phyloP scores from a whole-genome alignment of 2,113 vertebrate genomes.

The Triplophysa dalaica region DNA sequence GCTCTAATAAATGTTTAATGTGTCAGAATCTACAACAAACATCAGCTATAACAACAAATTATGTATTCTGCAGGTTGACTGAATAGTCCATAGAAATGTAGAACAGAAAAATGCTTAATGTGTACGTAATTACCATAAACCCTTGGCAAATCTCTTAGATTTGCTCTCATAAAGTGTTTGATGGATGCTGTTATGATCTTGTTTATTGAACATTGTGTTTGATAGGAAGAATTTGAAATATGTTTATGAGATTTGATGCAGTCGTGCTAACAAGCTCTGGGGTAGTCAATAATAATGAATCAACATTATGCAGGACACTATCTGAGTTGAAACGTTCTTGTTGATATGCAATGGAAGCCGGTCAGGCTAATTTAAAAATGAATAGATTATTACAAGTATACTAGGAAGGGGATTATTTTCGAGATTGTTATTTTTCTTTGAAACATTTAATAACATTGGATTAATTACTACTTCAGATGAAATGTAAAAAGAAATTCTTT shows the following conservation, averaged over 20 bases:
- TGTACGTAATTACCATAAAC: slow-evolving; percentile 37
- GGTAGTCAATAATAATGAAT: slow-evolving; percentile 3
- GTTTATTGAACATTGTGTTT: background rate
- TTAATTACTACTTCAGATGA: background rate
- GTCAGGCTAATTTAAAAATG: slow-evolving; percentile 19
- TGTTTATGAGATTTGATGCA: background rate
- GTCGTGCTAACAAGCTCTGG: background rate
- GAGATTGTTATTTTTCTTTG: slow-evolving; percentile 25
- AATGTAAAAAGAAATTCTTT: no score
- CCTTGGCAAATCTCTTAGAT: slow-evolving; percentile 3
- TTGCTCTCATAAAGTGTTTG: slow-evolving; percentile 12
- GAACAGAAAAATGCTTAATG: background rate
- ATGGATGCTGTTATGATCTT: slow-evolving; percentile 22
- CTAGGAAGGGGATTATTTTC: slow-evolving; percentile 2
- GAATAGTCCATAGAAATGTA: background rate
- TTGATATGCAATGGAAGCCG: background rate
- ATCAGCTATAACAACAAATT: background rate
- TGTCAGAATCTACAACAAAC: slow-evolving; percentile 32
- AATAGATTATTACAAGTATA: slow-evolving; percentile 23
- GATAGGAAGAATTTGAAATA: background rate
- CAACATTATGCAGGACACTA: background rate
- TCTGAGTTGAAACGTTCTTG: background rate
- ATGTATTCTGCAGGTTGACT: background rate
- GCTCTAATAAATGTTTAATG: slow-evolving; percentile 25
- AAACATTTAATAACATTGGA: background rate